Conservation (phyloP, 2,888 invertebrate species). For the Cephus pulcher region DNA sequence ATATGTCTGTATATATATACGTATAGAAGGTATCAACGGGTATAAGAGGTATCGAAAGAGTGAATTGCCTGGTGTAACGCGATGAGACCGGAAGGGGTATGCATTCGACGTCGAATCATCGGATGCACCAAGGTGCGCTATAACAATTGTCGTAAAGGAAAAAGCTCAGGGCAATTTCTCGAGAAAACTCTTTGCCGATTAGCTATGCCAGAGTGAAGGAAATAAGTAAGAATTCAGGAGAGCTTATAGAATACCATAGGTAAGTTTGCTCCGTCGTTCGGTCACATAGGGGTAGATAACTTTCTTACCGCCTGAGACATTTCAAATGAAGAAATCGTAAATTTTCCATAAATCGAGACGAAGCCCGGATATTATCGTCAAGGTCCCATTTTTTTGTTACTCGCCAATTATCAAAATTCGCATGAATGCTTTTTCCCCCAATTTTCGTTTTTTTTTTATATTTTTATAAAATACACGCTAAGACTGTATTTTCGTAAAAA, state of each 20-base stretch:
- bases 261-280: background rate
- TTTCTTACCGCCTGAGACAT: background rate
- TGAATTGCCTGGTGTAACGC: background rate
- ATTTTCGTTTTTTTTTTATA: background rate
- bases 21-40: background rate
- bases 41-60: background rate
- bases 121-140: slow-evolving; percentile 14
- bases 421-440: background rate
- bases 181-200: slow-evolving; percentile 21
- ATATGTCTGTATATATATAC: background rate
- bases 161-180: slow-evolving; percentile 36
- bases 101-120: background rate
- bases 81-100: background rate
- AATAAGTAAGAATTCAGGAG: background rate
- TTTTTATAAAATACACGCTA: background rate
- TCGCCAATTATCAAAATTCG: background rate
- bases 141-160: slow-evolving; percentile 42
- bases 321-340: too few relatives aligned
- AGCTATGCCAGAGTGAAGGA: slow-evolving; percentile 19
- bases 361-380: background rate
- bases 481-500: background rate
- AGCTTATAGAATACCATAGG: background rate
- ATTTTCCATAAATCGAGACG: background rate
- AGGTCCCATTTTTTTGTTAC: background rate
- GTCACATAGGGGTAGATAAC: background rate